phyloP scores from a whole-genome alignment of 2,888 invertebrate species.

The Dione vanillae region DNA sequence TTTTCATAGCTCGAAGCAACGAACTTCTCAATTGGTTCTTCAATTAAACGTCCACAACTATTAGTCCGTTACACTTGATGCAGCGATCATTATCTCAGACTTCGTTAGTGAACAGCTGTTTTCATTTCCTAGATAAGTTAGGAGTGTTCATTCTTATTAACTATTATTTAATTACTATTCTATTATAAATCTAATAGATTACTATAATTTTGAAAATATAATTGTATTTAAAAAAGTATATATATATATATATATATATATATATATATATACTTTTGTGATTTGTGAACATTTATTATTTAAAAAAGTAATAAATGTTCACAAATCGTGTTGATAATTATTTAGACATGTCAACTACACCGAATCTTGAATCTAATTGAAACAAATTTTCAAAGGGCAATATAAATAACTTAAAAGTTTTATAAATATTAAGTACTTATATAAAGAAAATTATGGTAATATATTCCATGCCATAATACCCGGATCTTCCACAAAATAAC shows the following conservation, averaged over 20 bases:
- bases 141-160: slow-evolving; percentile 32
- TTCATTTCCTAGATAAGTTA: slow-evolving; percentile 43
- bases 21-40: slow-evolving; percentile 61
- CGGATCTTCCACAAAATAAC: slow-evolving; percentile 30
- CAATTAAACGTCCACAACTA: slow-evolving; percentile 57
- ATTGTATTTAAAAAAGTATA: no score
- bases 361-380: no score
- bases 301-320: no score
- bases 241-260: no score
- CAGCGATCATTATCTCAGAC: slow-evolving; percentile 44
- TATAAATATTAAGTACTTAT: slow-evolving; percentile 3
- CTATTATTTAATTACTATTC: not conserved
- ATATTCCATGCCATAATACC: slow-evolving; percentile 35
- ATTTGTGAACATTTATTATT: no score
- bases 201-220: not conserved
- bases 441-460: slow-evolving; percentile 35
- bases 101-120: slow-evolving; percentile 45
- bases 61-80: slow-evolving; percentile 45
- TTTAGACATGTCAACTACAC: no score
- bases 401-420: slow-evolving; percentile 18
- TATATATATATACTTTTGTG: no score
- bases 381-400: no score
- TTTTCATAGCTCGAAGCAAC: slow-evolving; percentile 46
- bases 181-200: not conserved
- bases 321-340: no score